A percentile compares a stretch with the other conserved stretches of the same genome.
These are phyloP conservation scores for Micropoecilia bifurca DNA, from an alignment of 2,797 vertebrate genomes.

Conservation along the genomic window DNA sequence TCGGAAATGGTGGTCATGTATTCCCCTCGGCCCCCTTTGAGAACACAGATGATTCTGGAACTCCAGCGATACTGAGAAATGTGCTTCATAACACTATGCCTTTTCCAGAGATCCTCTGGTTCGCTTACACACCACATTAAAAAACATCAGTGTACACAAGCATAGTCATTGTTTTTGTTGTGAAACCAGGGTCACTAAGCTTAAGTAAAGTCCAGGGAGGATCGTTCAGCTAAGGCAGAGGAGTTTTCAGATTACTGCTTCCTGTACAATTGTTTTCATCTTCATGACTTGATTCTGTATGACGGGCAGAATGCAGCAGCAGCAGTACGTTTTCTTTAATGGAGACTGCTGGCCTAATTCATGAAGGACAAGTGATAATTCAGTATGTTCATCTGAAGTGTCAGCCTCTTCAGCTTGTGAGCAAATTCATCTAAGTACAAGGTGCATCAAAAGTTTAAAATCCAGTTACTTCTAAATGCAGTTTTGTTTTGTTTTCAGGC, in stretches of 20 bases:
- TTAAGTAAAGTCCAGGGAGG: slow-evolving; percentile 37
- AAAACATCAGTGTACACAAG: slow-evolving; percentile 40
- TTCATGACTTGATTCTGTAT: slow-evolving; percentile 16
- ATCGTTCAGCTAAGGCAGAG: slow-evolving; percentile 2
- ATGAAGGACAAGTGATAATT: slow-evolving; percentile 43
- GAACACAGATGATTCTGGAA: slow-evolving; percentile 50
- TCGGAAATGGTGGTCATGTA: slow-evolving; percentile 31
- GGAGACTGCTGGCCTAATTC: slow-evolving; percentile 4
- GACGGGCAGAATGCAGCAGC: slow-evolving; percentile 24
- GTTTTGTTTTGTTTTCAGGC: not conserved
- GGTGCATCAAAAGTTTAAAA: slow-evolving; percentile 39
- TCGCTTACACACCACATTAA: slow-evolving; percentile 39
- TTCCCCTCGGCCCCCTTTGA: slow-evolving; percentile 6
- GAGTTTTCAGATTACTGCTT: slow-evolving; percentile 5
- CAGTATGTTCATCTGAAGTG: not conserved
- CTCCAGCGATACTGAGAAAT: slow-evolving; percentile 42
- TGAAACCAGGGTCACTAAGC: slow-evolving; percentile 19
- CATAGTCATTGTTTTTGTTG: slow-evolving; percentile 32
- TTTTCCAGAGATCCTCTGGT: slow-evolving; percentile 50
- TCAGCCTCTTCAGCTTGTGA: slow-evolving; percentile 27
- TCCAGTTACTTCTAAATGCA: not conserved
- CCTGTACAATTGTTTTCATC: not conserved
- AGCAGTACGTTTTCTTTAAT: not conserved
- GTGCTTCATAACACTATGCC: slow-evolving; percentile 65
- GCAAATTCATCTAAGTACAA: slow-evolving; percentile 33